phyloP scores from a whole-genome alignment of 2,113 vertebrate species.

The Formicarius rufipectus region DNA sequence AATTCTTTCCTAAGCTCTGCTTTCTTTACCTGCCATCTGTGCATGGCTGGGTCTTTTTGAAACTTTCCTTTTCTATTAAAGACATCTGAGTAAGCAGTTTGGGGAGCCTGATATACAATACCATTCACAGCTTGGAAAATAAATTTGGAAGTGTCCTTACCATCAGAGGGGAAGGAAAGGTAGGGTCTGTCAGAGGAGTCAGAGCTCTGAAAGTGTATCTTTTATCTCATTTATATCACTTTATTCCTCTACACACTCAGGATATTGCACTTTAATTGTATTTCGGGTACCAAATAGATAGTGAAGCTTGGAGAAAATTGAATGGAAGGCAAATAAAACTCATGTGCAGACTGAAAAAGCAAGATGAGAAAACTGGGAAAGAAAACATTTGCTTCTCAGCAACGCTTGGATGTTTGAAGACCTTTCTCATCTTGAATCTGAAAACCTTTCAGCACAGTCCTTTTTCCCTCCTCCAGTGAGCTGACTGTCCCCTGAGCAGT shows the following conservation, averaged over 20 bases:
- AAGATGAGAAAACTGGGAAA: background rate
- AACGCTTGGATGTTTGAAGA: background rate
- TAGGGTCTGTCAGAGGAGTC: background rate
- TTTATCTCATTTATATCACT: constrained; percentile 1
- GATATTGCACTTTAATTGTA: background rate
- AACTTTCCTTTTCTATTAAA: constrained; percentile 35
- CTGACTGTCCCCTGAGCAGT: too few relatives aligned
- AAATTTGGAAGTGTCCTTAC: background rate
- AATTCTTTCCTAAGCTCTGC: background rate
- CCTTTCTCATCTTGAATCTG: background rate
- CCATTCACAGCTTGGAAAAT: constrained; percentile 5
- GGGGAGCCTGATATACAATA: background rate
- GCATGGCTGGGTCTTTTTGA: background rate
- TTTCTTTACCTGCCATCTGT: background rate
- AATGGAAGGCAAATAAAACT: background rate
- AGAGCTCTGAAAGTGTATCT: background rate
- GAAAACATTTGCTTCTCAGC: background rate
- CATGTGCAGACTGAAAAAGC: background rate
- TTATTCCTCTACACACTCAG: background rate
- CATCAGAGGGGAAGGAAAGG: background rate
- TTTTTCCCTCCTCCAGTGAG: background rate
- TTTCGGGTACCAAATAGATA: constrained; percentile 3
- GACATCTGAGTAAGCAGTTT: constrained; percentile 4
- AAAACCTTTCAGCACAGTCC: background rate
- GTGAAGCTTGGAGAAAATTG: background rate